A percentile compares a stretch with the other conserved stretches of the same genome.
Evolutionary conservation across 2,888 invertebrate species (phyloP).

Genomic region (Pharmacophagus antenor): DNA sequence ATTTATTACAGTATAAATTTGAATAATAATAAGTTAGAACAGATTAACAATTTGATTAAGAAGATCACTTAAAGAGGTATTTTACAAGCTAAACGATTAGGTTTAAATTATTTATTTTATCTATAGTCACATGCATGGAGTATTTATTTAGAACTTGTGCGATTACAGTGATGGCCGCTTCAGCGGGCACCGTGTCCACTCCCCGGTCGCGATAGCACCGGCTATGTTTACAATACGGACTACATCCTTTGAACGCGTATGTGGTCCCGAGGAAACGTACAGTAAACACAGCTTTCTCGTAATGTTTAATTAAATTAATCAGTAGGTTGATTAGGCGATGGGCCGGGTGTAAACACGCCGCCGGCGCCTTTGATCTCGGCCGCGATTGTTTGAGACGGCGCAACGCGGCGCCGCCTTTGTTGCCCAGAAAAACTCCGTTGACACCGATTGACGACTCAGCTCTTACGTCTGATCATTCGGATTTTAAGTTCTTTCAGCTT

Average conservation of each 20-base stretch:
- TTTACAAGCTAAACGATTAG: no score
- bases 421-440: slow-evolving; percentile 28
- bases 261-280: slow-evolving; percentile 79
- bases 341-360: slow-evolving; percentile 73
- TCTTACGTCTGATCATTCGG: slow-evolving; percentile 4
- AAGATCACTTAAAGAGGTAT: no score
- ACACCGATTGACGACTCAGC: slow-evolving; percentile 30
- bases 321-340: slow-evolving; percentile 80
- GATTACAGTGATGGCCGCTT: slow-evolving; percentile 28
- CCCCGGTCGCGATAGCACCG: slow-evolving; percentile 46
- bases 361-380: slow-evolving; percentile 71
- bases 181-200: slow-evolving; percentile 37
- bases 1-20: no score
- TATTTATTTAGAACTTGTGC: not conserved
- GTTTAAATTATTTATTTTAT: no score
- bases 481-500: not conserved
- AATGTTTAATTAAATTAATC: slow-evolving; percentile 82
- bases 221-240: slow-evolving; percentile 70
- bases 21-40: no score
- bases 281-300: slow-evolving; percentile 80
- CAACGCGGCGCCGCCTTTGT: slow-evolving; percentile 35
- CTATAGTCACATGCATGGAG: no score
- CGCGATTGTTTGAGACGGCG: slow-evolving; percentile 50
- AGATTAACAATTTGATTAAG: no score
- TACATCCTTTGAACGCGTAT: slow-evolving; percentile 78